Evolutionary conservation across 1,140 invertebrate genomes (phyloP).

Genomic region (Sminthurides bifidus): DNA sequence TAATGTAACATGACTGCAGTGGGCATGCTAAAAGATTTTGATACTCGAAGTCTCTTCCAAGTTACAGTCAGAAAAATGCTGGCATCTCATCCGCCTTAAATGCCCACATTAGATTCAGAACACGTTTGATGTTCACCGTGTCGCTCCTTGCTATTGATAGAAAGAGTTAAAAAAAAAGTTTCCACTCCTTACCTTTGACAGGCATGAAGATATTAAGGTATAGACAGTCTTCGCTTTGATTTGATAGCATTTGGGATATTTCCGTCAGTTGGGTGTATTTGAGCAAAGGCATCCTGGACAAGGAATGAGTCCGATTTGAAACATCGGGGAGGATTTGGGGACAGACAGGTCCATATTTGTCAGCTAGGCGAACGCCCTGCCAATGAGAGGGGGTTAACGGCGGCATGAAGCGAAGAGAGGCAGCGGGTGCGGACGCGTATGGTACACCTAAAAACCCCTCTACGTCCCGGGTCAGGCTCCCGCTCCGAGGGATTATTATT

Average conservation of each 20-base stretch:
- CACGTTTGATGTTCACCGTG: too few species aligned
- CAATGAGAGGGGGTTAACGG: constrained; percentile 52
- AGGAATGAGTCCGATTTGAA: constrained; percentile 25
- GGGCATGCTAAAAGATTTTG: too few species aligned
- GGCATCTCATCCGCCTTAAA: too few species aligned
- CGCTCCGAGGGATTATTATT: constrained; percentile 19
- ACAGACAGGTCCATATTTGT: constrained; percentile 68
- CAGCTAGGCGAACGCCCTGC: constrained; percentile 54
- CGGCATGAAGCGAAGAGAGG: constrained; percentile 45
- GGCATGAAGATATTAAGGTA: constrained; percentile 51
- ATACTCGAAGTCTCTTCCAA: too few species aligned
- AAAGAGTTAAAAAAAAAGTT: not conserved
- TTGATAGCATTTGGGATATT: constrained; percentile 40
- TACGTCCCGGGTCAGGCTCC: constrained; percentile 25
- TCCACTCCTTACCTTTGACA: constrained; percentile 38
- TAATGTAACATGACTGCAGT: too few species aligned
- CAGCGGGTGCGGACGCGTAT: constrained; percentile 46
- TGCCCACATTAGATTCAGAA: too few species aligned
- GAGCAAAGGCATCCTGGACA: constrained; percentile 40
- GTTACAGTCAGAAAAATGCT: too few species aligned
- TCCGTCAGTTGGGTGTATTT: constrained; percentile 41
- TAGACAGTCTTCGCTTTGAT: constrained; percentile 51
- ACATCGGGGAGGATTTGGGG: constrained; percentile 46
- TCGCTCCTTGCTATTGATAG: too few species aligned
- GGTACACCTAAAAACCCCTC: constrained; percentile 47